Percentiles rank a stretch among this genome's conserved stretches.
Evolutionary conservation across 2,888 invertebrate genomes (phyloP).

Genomic region (Melipona bicolor): DNA sequence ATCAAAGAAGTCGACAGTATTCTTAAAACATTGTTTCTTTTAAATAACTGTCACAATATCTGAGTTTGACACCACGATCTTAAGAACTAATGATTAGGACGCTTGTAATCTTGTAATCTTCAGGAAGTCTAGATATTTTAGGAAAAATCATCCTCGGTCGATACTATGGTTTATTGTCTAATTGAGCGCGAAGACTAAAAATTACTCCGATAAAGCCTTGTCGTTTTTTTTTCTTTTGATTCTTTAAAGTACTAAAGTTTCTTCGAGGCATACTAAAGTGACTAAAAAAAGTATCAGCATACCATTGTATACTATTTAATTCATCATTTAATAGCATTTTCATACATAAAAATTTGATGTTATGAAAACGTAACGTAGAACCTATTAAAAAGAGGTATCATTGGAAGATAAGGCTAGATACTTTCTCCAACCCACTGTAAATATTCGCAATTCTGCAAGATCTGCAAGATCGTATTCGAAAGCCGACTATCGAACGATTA

Average conservation of each 20-base stretch:
- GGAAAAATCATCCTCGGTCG: not conserved
- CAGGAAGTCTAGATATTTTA: not conserved
- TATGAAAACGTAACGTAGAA: no score
- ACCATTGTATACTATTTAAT: no score
- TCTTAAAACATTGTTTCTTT: not conserved
- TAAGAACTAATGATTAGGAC: not conserved
- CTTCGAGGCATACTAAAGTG: no score
- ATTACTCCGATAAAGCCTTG: not conserved
- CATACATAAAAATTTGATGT: no score
- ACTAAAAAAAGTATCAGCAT: no score
- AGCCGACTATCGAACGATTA: not conserved
- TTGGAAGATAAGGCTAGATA: no score
- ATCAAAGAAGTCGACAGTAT: not conserved
- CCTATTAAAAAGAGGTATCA: no score
- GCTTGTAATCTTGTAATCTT: not conserved
- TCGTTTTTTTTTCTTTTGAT: not conserved
- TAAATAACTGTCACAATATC: not conserved
- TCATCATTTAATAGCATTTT: no score
- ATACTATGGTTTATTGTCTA: not conserved
- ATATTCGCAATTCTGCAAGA: not conserved
- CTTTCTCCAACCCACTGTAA: not conserved
- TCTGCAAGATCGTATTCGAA: not conserved
- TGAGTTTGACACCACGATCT: not conserved
- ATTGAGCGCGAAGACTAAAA: not conserved
- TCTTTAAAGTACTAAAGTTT: not conserved